Evolutionary conservation across 1,140 invertebrate genomes (phyloP).

Genomic region (Pomacea maculata): DNA sequence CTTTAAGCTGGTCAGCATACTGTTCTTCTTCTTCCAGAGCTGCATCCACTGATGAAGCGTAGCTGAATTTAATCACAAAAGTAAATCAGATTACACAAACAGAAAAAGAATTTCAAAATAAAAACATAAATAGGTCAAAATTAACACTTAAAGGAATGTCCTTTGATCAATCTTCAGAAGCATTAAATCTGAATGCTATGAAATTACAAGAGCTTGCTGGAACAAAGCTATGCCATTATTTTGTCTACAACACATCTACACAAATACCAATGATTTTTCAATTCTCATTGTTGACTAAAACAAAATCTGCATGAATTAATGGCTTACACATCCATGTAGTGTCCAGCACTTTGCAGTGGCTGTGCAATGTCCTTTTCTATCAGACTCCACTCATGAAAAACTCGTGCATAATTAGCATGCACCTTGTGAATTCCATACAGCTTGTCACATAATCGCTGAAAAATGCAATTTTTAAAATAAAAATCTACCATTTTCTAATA

Average conservation of each 20-base stretch:
- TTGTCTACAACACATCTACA: no score
- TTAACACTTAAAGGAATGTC: not conserved
- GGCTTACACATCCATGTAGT: constrained; percentile 78
- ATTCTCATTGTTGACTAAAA: not conserved
- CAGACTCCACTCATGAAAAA: constrained; percentile 87
- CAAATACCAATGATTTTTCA: no score
- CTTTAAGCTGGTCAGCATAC: constrained; percentile 84
- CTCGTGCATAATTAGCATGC: constrained; percentile 82
- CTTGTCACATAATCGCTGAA: constrained; percentile 75
- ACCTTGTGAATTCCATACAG: constrained; percentile 83
- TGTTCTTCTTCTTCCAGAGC: constrained; percentile 84
- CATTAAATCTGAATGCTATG: not conserved
- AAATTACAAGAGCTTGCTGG: not conserved
- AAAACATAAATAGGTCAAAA: not conserved
- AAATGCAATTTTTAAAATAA: constrained; percentile 1
- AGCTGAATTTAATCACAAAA: constrained; percentile 37
- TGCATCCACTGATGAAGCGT: constrained; percentile 79
- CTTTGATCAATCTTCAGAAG: not conserved
- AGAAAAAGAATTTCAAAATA: not conserved
- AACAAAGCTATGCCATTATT: no score
- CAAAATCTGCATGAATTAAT: not conserved
- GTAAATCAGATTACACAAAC: not conserved
- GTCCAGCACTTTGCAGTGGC: constrained; percentile 75
- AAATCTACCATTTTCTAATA: not conserved
- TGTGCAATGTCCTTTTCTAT: constrained; percentile 84